A percentile compares a stretch with the other conserved stretches of the same genome.
These are phyloP conservation scores for Brotula barbata DNA, from an alignment of 2,797 vertebrate species.

Conservation along the genomic window DNA sequence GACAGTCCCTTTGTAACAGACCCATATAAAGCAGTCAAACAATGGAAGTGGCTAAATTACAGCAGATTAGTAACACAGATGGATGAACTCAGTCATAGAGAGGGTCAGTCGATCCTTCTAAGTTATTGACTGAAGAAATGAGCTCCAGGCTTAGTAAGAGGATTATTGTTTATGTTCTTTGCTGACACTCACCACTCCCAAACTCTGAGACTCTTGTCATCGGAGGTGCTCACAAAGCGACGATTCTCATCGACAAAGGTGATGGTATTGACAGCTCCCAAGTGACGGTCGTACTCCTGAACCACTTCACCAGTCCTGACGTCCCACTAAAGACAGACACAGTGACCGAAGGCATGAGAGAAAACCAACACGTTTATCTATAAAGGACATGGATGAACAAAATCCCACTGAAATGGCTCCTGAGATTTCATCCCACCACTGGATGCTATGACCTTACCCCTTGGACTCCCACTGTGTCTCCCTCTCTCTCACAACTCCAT, in stretches of 20 bases:
- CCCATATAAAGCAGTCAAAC: slow-evolving; percentile 31
- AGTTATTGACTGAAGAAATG: slow-evolving; percentile 10
- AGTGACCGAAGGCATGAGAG: slow-evolving; percentile 1
- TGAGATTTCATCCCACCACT: no score
- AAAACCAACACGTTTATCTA: slow-evolving; percentile 4
- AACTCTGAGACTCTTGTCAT: slow-evolving; percentile 96
- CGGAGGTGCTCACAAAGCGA: slow-evolving; percentile 97
- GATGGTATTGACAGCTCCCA: slow-evolving; percentile 99
- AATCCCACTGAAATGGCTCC: slow-evolving; percentile 6
- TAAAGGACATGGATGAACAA: slow-evolving; percentile 3
- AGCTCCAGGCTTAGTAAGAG: neutral
- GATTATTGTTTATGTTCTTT: no score
- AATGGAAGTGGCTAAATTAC: slow-evolving; percentile 20
- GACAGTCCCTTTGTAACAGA: slow-evolving; percentile 11
- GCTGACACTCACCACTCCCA: slow-evolving; percentile 92
- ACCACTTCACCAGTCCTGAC: slow-evolving; percentile 93
- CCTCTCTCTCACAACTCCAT: no score
- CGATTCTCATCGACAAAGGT: slow-evolving; percentile 98
- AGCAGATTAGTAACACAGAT: slow-evolving; percentile 41
- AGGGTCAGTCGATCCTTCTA: slow-evolving; percentile 6
- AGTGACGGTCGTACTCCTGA: slow-evolving; percentile 95
- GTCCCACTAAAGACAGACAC: slow-evolving; percentile 84
- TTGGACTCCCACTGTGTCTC: no score
- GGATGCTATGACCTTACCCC: no score
- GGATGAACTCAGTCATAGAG: slow-evolving; percentile 17